These are phyloP conservation scores for Eupeodes luniger DNA, from an alignment of 2,888 invertebrate genomes.

Conservation along the genomic window DNA sequence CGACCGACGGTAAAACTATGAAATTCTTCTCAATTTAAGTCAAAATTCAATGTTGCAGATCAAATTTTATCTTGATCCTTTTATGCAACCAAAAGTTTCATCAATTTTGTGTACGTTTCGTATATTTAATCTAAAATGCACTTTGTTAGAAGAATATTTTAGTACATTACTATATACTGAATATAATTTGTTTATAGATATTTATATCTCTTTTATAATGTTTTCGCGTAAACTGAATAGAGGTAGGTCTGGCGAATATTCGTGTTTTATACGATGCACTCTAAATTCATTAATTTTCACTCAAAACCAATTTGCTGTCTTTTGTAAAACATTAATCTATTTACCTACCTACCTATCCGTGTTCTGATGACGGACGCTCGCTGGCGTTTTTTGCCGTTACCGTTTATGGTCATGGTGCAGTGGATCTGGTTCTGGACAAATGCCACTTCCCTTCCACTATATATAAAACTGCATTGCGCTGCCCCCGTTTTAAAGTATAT, in stretches of 20 bases:
- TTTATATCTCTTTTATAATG: background rate
- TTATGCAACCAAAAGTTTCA: background rate
- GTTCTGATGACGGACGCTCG: background rate
- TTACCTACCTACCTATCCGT: background rate
- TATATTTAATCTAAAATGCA: background rate
- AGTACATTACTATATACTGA: background rate
- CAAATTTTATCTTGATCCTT: too few relatives aligned
- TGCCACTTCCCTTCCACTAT: background rate
- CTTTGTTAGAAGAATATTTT: background rate
- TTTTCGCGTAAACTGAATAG: background rate
- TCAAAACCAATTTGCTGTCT: conserved; percentile 64
- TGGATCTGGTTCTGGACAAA: conserved; percentile 14
- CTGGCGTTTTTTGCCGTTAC: too few relatives aligned
- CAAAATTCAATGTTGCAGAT: too few relatives aligned
- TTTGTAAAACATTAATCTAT: conserved; percentile 60
- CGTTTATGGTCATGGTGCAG: conserved; percentile 25
- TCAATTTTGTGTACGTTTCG: background rate
- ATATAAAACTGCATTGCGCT: conserved; percentile 61
- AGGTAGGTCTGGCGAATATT: background rate
- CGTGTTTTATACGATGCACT: background rate
- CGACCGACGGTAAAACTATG: too few relatives aligned
- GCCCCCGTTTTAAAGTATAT: conserved; percentile 29
- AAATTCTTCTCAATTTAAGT: too few relatives aligned
- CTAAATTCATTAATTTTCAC: conserved; percentile 59
- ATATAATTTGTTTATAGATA: background rate